Conservation (phyloP, 2,888 invertebrate genomes). For the Netelia fuscicornis region DNA sequence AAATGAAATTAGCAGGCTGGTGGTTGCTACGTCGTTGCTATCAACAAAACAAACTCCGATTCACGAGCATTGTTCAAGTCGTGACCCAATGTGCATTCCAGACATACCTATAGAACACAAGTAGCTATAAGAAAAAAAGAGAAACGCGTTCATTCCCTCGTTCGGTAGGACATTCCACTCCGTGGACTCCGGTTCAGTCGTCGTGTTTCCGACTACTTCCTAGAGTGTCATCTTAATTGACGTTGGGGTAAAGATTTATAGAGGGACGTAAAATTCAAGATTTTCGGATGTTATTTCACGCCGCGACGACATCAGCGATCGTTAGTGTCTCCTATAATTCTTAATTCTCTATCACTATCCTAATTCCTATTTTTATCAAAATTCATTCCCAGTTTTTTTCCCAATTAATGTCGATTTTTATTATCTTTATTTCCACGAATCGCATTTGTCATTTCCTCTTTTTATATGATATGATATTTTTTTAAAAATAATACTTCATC, state of each 20-base stretch:
- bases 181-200: background rate
- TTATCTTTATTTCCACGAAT: background rate
- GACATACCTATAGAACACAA: background rate
- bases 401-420: background rate
- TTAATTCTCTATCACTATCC: background rate
- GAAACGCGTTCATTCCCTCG: background rate
- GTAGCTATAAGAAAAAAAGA: background rate
- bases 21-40: constrained; percentile 65
- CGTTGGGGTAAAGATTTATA: constrained; percentile 36
- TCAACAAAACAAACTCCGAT: constrained; percentile 23
- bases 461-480: background rate
- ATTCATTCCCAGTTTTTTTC: background rate
- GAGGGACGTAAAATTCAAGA: constrained; percentile 14
- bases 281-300: constrained; percentile 53
- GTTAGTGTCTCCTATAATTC: background rate
- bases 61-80: background rate
- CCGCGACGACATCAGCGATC: constrained; percentile 15
- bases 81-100: background rate
- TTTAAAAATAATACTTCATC: background rate
- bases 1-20: background rate
- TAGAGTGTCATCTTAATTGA: constrained; percentile 38
- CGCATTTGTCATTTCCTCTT: background rate
- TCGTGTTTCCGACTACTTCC: background rate
- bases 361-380: background rate
- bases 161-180: background rate